A percentile compares a stretch with the other conserved stretches of the same genome.
Evolutionary conservation across 2,797 vertebrate genomes (phyloP).

Genomic region (Hippoglossus hippoglossus): DNA sequence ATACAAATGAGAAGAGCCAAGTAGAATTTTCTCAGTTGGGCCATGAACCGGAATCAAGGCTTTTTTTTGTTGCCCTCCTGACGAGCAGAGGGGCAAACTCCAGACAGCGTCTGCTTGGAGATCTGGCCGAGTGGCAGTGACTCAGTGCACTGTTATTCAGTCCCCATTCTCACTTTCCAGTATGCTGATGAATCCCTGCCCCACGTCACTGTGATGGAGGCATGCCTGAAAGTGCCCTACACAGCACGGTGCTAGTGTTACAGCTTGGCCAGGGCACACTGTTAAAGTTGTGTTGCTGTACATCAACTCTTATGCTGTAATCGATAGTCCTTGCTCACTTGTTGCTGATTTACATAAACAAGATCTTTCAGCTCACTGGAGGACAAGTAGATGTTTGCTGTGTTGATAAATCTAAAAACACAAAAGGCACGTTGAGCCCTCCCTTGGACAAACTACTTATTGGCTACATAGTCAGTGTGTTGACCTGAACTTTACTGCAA

Average conservation of each 20-base stretch:
- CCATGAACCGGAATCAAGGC: conserved; percentile 63
- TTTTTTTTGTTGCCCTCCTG: conserved; percentile 22
- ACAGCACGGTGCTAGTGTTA: conserved; percentile 64
- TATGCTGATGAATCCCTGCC: conserved; percentile 71
- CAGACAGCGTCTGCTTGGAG: conserved; percentile 65
- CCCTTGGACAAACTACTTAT: conserved; percentile 21
- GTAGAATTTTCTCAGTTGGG: conserved; percentile 55
- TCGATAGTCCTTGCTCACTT: conserved; percentile 5
- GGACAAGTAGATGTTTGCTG: neutral
- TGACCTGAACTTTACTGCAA: conserved; percentile 55
- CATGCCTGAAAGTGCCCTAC: conserved; percentile 65
- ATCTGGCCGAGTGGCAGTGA: conserved; percentile 73
- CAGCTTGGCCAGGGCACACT: conserved; percentile 39
- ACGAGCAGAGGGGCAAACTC: conserved; percentile 42
- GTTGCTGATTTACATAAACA: neutral
- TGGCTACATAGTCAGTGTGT: conserved; percentile 48
- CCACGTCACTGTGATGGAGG: conserved; percentile 74
- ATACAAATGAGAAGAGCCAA: conserved; percentile 60
- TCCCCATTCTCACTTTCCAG: conserved; percentile 77
- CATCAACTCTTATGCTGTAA: conserved; percentile 3
- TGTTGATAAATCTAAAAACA: neutral
- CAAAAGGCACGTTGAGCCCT: neutral
- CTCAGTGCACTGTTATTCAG: conserved; percentile 76
- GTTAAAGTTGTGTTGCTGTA: conserved; percentile 39
- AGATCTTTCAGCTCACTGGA: neutral